Evolutionary conservation across 2,797 vertebrate genomes (phyloP), one percentile per base, ranked within the genome.

Genomic region (Lepilemur ruficaudatus): DNA sequence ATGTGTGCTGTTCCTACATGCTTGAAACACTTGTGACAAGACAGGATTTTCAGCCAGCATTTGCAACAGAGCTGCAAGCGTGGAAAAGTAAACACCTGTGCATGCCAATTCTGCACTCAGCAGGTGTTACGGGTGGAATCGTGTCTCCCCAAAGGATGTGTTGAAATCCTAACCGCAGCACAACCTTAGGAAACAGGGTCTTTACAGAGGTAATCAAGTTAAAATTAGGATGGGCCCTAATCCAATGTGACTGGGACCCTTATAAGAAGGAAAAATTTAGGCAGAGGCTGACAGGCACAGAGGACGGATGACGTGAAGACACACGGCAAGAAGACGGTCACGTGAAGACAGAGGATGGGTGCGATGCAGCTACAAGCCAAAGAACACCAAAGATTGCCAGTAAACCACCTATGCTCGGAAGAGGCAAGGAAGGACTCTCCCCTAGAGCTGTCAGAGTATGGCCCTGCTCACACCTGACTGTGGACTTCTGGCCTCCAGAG

Each of bases 11-110:
- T 41, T 83, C 76, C 59, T n/a, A 85, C 69, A 50, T 65, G 50
- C 50, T 82, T 69, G 43, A 9, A 5, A 20, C 28, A 32, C 23
- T 35, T 9, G 41, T 7, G 69, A 22, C 28, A 81, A 48, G 22
- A 28, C 50, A 61, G 35, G 30, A n/a, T 81, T 75, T 96, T 43
- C 46, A 61, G 61, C 50, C 23, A 7, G 75, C 32, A 22, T 61
- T 43, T 18, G 38, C 23, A 14, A 14, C 20, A 82, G 18, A 91
- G 52, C 30, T 10, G 17, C 13, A 32, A 18, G 38, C 41, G 1
- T 1, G 20, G 57, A 10, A 55, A 30, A 67, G 67, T 14, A 9
- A 32, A 17, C 1, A 3, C 10, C 14, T 0, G 0, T 1, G 17
- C 0, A 4, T 20, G n/a, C 46, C 18, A 13, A 4, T 22, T 57